phyloP scores from a whole-genome alignment of 1,140 invertebrate genomes.

The Scaptodrosophila lebanonensis region DNA sequence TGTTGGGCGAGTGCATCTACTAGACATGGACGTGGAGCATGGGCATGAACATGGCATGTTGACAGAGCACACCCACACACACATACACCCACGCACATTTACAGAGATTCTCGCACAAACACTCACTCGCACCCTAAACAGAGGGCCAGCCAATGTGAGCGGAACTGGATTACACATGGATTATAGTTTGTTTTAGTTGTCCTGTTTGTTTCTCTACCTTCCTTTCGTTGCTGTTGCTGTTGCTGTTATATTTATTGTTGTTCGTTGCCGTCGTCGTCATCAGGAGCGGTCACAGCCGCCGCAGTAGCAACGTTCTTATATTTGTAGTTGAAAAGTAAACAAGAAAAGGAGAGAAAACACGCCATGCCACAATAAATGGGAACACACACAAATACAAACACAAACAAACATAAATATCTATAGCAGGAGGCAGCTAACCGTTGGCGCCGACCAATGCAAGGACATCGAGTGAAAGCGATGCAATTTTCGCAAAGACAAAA shows the following conservation, averaged over 20 bases:
- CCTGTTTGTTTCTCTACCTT: no score
- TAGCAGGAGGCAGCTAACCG: constrained; percentile 1
- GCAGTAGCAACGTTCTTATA: no score
- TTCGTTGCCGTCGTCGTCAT: no score
- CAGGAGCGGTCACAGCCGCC: no score
- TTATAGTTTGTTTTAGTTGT: not conserved
- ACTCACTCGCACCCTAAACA: no score
- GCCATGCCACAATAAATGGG: no score
- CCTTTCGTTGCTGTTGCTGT: no score
- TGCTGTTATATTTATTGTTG: no score
- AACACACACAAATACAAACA: constrained; percentile 2
- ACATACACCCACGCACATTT: not conserved
- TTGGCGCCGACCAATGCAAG: constrained; percentile 14
- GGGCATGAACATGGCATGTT: constrained; percentile 26
- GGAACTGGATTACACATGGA: no score
- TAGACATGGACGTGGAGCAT: constrained; percentile 33
- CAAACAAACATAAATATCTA: constrained; percentile 8
- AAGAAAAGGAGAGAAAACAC: no score
- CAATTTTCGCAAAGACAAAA: constrained; percentile 29
- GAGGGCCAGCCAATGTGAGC: no score
- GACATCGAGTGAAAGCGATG: constrained; percentile 6
- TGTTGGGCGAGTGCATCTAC: constrained; percentile 76
- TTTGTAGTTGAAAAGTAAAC: no score
- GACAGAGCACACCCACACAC: constrained; percentile 3
- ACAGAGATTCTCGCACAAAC: not conserved